Evolutionary conservation across 2,113 vertebrate genomes (phyloP).

Genomic region (Todiramphus chloris): DNA sequence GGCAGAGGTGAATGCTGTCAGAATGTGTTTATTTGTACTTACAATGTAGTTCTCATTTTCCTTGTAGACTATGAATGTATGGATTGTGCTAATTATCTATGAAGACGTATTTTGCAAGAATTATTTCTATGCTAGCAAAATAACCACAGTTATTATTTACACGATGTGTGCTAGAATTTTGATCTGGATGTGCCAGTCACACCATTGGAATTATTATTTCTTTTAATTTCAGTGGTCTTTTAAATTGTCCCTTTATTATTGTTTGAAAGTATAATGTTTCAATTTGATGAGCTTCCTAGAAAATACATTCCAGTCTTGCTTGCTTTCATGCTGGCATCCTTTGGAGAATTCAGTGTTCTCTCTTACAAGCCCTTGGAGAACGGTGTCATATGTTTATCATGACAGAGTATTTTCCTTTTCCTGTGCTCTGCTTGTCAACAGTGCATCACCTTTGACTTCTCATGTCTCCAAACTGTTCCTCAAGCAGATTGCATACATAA

Average conservation of each 20-base stretch:
- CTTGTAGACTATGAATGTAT: neutral
- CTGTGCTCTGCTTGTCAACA: neutral
- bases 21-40: slow-evolving; percentile 1
- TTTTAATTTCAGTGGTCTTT: neutral
- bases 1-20: neutral
- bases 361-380: neutral
- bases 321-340: neutral
- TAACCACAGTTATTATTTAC: neutral
- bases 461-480: neutral
- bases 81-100: neutral
- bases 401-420: neutral
- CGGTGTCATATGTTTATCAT: neutral
- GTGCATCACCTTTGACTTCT: neutral
- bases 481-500: neutral
- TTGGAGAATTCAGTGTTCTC: neutral
- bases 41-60: neutral
- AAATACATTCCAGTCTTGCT: neutral
- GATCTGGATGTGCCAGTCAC: neutral
- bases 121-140: neutral
- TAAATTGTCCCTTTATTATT: neutral
- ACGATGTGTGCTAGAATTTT: neutral
- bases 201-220: neutral
- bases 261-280: neutral
- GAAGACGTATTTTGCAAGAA: neutral
- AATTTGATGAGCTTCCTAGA: neutral